These are phyloP conservation scores for Charina bottae DNA, from an alignment of 2,113 vertebrate species.

Conservation along the genomic window DNA sequence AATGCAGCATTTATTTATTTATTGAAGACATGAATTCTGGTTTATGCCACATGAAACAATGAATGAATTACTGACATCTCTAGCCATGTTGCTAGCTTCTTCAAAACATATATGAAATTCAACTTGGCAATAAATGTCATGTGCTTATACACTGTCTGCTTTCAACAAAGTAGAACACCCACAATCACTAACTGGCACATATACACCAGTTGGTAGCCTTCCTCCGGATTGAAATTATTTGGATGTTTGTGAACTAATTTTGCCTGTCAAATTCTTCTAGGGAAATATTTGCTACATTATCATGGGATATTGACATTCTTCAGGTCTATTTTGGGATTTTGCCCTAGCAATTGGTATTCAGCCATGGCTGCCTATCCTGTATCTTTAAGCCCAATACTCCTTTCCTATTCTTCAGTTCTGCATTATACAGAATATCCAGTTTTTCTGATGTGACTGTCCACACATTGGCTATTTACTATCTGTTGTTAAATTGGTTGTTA, in stretches of 20 bases:
- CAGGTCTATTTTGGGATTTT: not conserved
- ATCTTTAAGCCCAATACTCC: not conserved
- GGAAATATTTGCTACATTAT: not conserved
- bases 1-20: not conserved
- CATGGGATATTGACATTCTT: not conserved
- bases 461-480: not conserved
- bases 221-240: not conserved
- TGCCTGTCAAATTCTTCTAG: not conserved
- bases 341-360: not conserved
- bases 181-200: not conserved
- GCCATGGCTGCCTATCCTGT: not conserved
- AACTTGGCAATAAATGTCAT: not conserved
- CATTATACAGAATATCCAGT: not conserved
- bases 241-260: not conserved
- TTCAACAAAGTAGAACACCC: not conserved
- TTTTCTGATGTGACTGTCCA: not conserved
- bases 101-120: not conserved
- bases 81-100: not conserved
- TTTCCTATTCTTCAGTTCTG: not conserved
- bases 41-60: not conserved
- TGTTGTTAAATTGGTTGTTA: not conserved
- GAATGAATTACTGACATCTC: not conserved
- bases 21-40: not conserved
- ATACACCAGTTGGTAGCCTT: not conserved
- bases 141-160: not conserved